Conservation (phyloP, 2,113 vertebrate species). For the Anser brachyrhynchus region DNA sequence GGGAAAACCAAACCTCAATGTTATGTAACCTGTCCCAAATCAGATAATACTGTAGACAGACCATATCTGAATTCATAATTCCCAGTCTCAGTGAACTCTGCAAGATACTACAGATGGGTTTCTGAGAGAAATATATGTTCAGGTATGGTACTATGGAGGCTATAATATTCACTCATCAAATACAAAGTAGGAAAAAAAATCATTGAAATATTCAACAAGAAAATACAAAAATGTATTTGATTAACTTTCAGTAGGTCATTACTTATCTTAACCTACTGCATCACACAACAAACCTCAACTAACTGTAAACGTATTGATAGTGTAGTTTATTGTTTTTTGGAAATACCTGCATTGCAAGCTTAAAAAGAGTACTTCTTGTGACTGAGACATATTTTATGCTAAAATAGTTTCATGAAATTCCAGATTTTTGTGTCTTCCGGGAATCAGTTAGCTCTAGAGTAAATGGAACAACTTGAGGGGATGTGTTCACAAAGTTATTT, state of each 20-base stretch:
- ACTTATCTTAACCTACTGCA: not conserved
- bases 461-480: not conserved
- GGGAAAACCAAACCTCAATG: not conserved
- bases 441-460: not conserved
- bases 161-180: not conserved
- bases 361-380: not conserved
- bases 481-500: not conserved
- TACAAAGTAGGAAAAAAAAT: not conserved
- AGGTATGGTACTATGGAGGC: not conserved
- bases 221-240: not conserved
- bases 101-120: not conserved
- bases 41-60: not conserved
- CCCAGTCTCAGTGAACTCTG: not conserved
- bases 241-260: not conserved
- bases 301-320: not conserved
- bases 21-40: not conserved
- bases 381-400: not conserved
- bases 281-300: not conserved
- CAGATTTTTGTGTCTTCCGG: not conserved
- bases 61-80: not conserved
- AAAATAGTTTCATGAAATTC: not conserved
- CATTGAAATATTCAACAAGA: not conserved
- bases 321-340: not conserved
- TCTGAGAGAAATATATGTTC: not conserved
- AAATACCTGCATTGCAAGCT: not conserved